Base-by-base conservation (phyloP, 2,113 vertebrate species). In the Lontra canadensis region DNA sequence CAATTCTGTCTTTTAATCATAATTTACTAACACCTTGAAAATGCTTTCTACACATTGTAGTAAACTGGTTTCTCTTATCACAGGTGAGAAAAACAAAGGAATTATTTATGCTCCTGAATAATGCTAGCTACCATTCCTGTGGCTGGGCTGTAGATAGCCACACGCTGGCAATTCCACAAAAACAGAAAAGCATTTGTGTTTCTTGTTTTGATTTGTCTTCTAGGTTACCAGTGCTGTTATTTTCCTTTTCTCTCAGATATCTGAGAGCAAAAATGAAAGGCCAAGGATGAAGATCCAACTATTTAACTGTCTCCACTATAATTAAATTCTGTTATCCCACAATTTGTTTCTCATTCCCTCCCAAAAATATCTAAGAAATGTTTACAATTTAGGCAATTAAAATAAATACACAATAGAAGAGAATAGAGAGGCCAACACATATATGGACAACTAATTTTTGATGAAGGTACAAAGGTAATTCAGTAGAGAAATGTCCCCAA, bases 161-260 rank as follows among this genome's bases (percentile, higher is more conserved):
- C 76, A 91, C 7, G 76, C 6, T 67, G 34, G n/a, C 12, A 89
- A 92, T 9, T 81, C 15, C 63, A 61, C 29, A 89, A 85, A 85
- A 93, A 91, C 23, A 84, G 65, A 86, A 85, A 34, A 85, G 47
- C 59, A 88, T 87, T 80, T 96, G 21, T 52, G 18, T 78, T 85
- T 94, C 71, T 96, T 80, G 3, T 55, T 74, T 88, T 61, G 11
- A 90, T 63, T 81, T 80, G 2, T 63, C 86, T 74, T 85, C 55
- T 82, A 74, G 31, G 14, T 59, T 95, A 96, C 79, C 52, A 76
- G 23, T 84, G 44, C 8, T 90, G 8, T 39, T 69, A 79, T 73
- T 17, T 93, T 26, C 47, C 14, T 42, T 88, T 65, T 88, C 1
- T 89, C 26, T 92, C 17, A 95, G 49, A 93, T 73, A 91, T 88